Base-by-base conservation (phyloP, 2,797 vertebrate genomes). In the Fratercula arctica region DNA sequence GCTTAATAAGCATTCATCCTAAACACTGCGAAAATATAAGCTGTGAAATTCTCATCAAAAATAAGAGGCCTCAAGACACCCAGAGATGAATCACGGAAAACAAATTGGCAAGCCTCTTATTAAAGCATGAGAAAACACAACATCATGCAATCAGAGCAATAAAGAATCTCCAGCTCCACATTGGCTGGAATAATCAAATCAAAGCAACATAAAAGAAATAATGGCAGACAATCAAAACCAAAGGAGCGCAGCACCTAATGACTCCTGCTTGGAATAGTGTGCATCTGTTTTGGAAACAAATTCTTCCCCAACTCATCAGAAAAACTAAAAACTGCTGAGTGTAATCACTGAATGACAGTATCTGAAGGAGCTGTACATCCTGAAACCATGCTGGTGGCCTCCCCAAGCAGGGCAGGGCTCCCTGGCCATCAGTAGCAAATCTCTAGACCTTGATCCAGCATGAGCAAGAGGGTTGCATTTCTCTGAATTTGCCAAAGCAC, bases 31-130 rank as follows among this genome's bases (percentile, higher is more conserved):
- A 85, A 87, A 90, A 93, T 29, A 41, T 4, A 37, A 76, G 45
- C 83, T 79, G 74, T 79, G 86, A 79, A 92, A 92, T 77, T 35
- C 88, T 90, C 94, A 85, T 67, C 19, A 82, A 69, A 86, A 80
- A 54, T 21, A 86, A 89, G 76, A 86, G 70, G 82, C 85, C 31
- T 35, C 69, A 19, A 89, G 95, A 87, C 93, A 89, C 46, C 17
- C 46, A 10, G 16, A 80, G 78, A 73, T 82, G 86, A 79, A 86
- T 86, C 29, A 75, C 14, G n/a, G 60, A 39, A 79, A 85, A 79
- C 61, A 73, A 93, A 84, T 33, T 35, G 66, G 37, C 92, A 89
- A 81, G 63, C 16, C 59, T 82, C 74, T 85, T 76, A 57, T 64
- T 77, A 82, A 82, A 92, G 77, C 12, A 10, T 8, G 61, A 90